Percentiles rank a stretch among this genome's conserved stretches.
Evolutionary conservation across 2,113 vertebrate species (phyloP).

Genomic region (Eurystomus gularis): DNA sequence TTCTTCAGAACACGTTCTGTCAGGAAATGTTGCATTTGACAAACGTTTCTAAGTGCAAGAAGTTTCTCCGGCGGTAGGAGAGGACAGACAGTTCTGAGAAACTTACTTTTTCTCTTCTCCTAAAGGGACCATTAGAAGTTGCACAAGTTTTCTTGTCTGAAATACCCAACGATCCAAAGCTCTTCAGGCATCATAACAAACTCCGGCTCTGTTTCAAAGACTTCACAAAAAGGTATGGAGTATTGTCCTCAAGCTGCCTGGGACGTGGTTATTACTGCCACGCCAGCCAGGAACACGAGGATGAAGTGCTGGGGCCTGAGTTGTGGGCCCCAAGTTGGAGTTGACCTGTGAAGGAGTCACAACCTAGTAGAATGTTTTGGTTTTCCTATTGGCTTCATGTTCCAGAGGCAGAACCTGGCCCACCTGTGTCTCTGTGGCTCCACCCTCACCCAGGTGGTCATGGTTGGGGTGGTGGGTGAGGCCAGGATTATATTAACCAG

Average conservation of each 20-base stretch:
- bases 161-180: constrained; percentile 95
- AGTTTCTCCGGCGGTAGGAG: not conserved
- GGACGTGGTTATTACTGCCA: not conserved
- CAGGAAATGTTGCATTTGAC: not conserved
- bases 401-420: no score
- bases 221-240: constrained; percentile 94
- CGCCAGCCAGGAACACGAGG: not conserved
- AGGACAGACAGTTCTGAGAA: not conserved
- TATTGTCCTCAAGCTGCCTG: not conserved
- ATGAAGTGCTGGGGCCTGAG: no score
- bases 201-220: constrained; percentile 98
- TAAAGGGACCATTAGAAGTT: constrained; percentile 95
- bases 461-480: no score
- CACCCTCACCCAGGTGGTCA: no score
- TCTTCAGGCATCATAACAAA: constrained; percentile 98
- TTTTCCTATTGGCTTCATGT: no score
- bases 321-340: no score
- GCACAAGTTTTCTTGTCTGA: constrained; percentile 98
- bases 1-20: not conserved
- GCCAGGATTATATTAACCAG: no score
- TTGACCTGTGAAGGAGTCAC: no score
- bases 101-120: not conserved
- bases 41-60: not conserved
- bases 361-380: no score
- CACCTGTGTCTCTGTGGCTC: no score